Conservation (phyloP, 2,888 invertebrate species). For the Macrosoma leucophasiata region DNA sequence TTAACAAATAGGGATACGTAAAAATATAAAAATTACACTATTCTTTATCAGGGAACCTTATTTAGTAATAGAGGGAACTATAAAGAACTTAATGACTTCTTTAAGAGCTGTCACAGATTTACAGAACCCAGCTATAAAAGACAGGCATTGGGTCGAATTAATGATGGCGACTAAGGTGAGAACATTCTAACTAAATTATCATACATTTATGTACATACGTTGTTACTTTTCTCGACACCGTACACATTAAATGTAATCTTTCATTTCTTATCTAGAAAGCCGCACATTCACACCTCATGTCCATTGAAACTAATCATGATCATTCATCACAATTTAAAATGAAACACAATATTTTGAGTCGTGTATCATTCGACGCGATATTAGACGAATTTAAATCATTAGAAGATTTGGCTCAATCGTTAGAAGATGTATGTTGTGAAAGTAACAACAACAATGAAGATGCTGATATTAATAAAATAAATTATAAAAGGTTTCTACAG, state of each 20-base stretch:
- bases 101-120: conserved; percentile 93
- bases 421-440: conserved; percentile 27
- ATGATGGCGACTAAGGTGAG: conserved; percentile 92
- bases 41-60: conserved; percentile 81
- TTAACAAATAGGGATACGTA: no score
- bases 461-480: conserved; percentile 15
- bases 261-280: conserved; percentile 47
- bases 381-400: conserved; percentile 51
- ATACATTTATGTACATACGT: no score
- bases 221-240: no score
- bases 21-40: background rate
- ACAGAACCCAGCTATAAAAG: conserved; percentile 95
- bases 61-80: conserved; percentile 83
- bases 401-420: conserved; percentile 33
- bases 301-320: conserved; percentile 39
- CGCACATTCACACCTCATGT: conserved; percentile 40
- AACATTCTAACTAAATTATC: conserved; percentile 5
- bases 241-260: no score
- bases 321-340: conserved; percentile 29
- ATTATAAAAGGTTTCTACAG: conserved; percentile 36
- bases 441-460: conserved; percentile 8
- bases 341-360: conserved; percentile 27
- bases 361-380: conserved; percentile 41
- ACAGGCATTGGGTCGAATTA: conserved; percentile 95
- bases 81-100: conserved; percentile 96